Percentiles rank a stretch among this genome's conserved stretches.
These are phyloP conservation scores for Acleris literana DNA, from an alignment of 2,888 invertebrate species.

Conservation along the genomic window DNA sequence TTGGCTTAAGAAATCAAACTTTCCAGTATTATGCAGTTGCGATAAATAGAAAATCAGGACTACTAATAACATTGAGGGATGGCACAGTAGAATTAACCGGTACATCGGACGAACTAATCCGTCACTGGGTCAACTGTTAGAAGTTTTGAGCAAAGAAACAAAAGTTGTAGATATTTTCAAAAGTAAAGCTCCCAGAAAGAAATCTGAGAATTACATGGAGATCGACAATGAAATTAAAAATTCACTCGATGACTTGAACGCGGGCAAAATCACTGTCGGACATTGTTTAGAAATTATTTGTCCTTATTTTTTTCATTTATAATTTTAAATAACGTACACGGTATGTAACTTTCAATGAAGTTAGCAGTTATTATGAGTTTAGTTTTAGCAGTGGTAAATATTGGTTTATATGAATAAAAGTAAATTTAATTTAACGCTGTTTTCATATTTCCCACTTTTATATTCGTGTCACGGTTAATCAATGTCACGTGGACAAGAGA, in stretches of 20 bases:
- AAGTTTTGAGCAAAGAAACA: conserved; percentile 7
- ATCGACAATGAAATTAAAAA: conserved; percentile 18
- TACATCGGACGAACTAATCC: background rate
- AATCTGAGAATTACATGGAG: conserved; percentile 14
- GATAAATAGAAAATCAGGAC: too few species aligned
- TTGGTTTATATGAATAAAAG: conserved; percentile 1
- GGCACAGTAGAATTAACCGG: too few species aligned
- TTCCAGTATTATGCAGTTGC: too few species aligned
- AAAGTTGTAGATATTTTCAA: conserved; percentile 12
- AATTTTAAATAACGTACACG: background rate
- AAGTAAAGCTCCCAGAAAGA: conserved; percentile 18
- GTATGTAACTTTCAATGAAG: background rate
- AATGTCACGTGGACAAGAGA: background rate
- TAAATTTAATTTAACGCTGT: conserved; percentile 6
- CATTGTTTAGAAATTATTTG: background rate
- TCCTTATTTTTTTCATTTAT: background rate
- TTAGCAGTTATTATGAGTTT: background rate
- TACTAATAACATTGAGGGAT: too few species aligned
- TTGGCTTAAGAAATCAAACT: too few species aligned
- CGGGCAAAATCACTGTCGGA: conserved; percentile 12
- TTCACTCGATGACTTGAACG: conserved; percentile 12
- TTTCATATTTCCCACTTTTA: background rate
- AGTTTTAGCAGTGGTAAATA: too few species aligned
- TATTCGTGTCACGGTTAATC: background rate
- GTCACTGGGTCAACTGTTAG: background rate